phyloP scores from a whole-genome alignment of 1,140 invertebrate genomes.

The Coptotermes formosanus region DNA sequence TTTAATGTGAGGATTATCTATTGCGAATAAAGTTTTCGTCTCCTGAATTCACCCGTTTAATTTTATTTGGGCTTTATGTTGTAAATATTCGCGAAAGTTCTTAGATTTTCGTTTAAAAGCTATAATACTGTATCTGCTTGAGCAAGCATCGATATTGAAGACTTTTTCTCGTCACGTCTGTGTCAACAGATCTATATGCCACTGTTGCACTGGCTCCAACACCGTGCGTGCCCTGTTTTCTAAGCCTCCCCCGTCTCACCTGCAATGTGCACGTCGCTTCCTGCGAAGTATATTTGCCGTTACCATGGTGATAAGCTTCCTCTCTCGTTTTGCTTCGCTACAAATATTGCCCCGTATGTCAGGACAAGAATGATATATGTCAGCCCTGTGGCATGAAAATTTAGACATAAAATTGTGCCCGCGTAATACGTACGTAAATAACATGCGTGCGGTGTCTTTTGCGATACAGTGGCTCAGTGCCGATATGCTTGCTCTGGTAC shows the following conservation, averaged over 20 bases:
- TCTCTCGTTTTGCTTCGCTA: constrained; percentile 5
- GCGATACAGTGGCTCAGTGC: too few relatives aligned
- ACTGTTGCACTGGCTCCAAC: not conserved
- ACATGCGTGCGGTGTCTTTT: too few relatives aligned
- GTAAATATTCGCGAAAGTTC: too few relatives aligned
- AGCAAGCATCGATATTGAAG: too few relatives aligned
- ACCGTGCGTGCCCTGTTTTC: not conserved
- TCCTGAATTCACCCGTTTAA: not conserved
- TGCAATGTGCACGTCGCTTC: not conserved
- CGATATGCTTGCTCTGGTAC: too few relatives aligned
- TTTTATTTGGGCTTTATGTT: not conserved
- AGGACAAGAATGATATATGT: not conserved
- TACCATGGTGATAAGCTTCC: constrained; percentile 7
- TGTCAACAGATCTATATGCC: not conserved
- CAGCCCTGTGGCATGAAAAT: not conserved
- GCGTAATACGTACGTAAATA: too few relatives aligned
- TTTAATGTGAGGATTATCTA: not conserved
- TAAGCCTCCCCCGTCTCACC: not conserved
- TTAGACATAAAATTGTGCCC: not conserved
- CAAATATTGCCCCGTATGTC: not conserved
- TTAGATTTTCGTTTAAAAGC: too few relatives aligned
- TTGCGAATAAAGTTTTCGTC: not conserved
- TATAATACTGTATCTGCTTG: too few relatives aligned
- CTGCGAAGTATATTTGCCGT: not conserved
- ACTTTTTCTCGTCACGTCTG: too few relatives aligned